These are phyloP conservation scores for Paracentrotus lividus DNA, from an alignment of 53 echinoderm and acorn worm genomes.

Conservation along the genomic window DNA sequence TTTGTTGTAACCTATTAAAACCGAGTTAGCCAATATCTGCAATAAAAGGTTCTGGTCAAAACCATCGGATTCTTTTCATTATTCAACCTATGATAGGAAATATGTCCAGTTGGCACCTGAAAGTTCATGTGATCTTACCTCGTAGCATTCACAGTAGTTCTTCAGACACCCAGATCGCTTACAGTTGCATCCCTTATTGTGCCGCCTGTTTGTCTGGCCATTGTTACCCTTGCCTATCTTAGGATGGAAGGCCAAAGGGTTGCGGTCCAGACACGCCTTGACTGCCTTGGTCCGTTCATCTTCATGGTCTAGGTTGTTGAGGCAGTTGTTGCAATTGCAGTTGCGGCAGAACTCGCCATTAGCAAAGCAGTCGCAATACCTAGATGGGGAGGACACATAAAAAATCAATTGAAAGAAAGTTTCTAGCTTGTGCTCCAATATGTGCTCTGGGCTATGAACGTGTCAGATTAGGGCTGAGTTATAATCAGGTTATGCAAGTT, in stretches of 20 bases:
- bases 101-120: not conserved
- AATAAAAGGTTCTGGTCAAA: too few relatives aligned
- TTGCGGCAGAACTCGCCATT: slow-evolving; percentile 98
- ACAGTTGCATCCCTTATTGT: slow-evolving; percentile 99
- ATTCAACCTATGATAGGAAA: not conserved
- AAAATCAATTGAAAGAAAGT: not conserved
- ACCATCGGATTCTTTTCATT: not conserved
- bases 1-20: too few relatives aligned
- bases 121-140: slow-evolving; percentile 68
- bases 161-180: slow-evolving; percentile 98
- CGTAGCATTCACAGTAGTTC: slow-evolving; percentile 99
- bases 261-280: slow-evolving; percentile 92
- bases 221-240: slow-evolving; percentile 96
- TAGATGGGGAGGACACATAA: not conserved
- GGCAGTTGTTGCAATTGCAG: slow-evolving; percentile 97
- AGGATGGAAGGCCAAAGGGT: slow-evolving; percentile 96
- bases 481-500: too few relatives aligned
- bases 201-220: slow-evolving; percentile 83
- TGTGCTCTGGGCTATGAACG: too few relatives aligned
- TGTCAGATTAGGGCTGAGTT: too few relatives aligned
- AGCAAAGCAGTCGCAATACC: slow-evolving; percentile 99
- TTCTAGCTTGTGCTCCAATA: too few relatives aligned
- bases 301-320: slow-evolving; percentile 93
- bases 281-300: slow-evolving; percentile 90
- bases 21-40: too few relatives aligned